Evolutionary conservation across 30 jellyfish, hydroid and myxozoan genomes (phyloP).

Genomic region (Aurelia aurita): DNA sequence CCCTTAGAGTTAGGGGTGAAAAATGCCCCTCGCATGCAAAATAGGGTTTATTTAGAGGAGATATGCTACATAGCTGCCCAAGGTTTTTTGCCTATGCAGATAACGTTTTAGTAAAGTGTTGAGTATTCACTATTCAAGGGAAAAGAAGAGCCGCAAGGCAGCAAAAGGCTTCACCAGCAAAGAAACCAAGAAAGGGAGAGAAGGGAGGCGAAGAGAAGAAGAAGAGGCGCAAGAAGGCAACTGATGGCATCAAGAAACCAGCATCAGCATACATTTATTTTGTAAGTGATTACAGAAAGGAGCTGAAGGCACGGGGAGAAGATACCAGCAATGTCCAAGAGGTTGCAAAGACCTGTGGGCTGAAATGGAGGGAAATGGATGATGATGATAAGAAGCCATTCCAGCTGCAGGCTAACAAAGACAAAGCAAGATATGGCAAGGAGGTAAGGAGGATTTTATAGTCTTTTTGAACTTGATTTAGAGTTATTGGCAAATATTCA

Average conservation of each 20-base stretch:
- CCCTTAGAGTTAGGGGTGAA: too few relatives aligned
- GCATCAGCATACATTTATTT: conserved; percentile 97
- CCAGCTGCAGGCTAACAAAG: conserved; percentile 60
- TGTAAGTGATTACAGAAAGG: conserved; percentile 83
- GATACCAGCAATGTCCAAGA: conserved; percentile 84
- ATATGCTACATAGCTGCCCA: too few relatives aligned
- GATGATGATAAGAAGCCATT: conserved; percentile 89
- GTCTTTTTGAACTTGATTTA: too few relatives aligned
- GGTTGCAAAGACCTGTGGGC: conserved; percentile 92
- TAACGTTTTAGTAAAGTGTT: too few relatives aligned
- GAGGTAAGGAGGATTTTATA: conserved; percentile 62
- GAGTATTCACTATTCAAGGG: conserved; percentile 10
- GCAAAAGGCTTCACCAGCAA: conserved; percentile 53
- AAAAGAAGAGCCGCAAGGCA: conserved; percentile 48
- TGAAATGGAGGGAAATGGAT: conserved; percentile 90
- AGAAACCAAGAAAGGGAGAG: conserved; percentile 51
- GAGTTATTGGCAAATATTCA: too few relatives aligned
- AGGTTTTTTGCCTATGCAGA: too few relatives aligned
- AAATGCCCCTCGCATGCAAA: too few relatives aligned
- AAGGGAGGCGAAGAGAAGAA: conserved; percentile 68
- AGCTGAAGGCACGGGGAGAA: conserved; percentile 79
- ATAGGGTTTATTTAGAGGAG: too few relatives aligned
- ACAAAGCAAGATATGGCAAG: conserved; percentile 80
- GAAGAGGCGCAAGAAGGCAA: conserved; percentile 82
- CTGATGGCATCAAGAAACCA: conserved; percentile 95